phyloP scores from a whole-genome alignment of 2,113 vertebrate genomes.

The Bucco capensis region DNA sequence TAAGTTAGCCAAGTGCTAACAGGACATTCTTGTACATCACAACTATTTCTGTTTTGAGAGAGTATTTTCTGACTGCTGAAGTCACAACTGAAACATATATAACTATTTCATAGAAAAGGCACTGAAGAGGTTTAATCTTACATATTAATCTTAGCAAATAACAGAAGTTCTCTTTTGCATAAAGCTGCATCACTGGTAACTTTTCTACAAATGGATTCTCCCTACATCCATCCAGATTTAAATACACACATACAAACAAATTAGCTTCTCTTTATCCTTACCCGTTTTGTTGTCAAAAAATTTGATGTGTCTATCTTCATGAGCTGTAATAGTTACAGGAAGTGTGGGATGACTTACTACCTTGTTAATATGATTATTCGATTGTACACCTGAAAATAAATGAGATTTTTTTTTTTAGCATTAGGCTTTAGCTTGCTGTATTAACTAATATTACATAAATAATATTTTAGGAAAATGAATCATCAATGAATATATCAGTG shows the following conservation, averaged over 20 bases:
- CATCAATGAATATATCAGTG: not conserved
- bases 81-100: not conserved
- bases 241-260: not conserved
- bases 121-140: not conserved
- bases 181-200: not conserved
- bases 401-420: not conserved
- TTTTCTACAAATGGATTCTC: not conserved
- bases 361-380: slow-evolving; percentile 90
- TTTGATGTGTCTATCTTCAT: slow-evolving; percentile 96
- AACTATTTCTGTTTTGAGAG: not conserved
- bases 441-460: not conserved
- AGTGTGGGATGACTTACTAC: slow-evolving; percentile 97
- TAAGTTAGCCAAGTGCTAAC: not conserved
- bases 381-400: slow-evolving; percentile 76
- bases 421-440: not conserved
- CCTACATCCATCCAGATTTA: not conserved
- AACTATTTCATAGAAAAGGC: not conserved
- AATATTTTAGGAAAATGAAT: not conserved
- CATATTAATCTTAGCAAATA: not conserved
- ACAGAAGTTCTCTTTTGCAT: not conserved
- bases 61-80: not conserved
- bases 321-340: slow-evolving; percentile 94
- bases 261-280: slow-evolving; percentile 57
- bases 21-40: not conserved
- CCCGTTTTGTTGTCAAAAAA: slow-evolving; percentile 99